Base-by-base conservation (phyloP, 2,113 vertebrate species). In the Salvelinus fontinalis region DNA sequence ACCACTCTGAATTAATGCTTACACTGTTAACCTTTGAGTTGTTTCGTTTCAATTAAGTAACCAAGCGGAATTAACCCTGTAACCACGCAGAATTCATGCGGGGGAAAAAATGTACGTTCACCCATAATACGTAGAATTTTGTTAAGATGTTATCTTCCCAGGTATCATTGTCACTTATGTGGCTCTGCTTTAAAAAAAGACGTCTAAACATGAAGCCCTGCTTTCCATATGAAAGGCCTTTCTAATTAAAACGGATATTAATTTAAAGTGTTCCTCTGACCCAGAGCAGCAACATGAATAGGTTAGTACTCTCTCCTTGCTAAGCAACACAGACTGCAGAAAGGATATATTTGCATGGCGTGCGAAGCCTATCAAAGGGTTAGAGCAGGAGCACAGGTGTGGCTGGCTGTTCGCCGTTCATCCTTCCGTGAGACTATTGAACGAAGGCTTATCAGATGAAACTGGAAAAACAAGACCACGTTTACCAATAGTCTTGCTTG, bases 171-270 rank as follows among this genome's bases (percentile, higher is more conserved):
- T 79, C 66, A 57, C n/a, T n/a, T n/a, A n/a, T n/a, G n/a, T n/a
- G n/a, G n/a, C n/a, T n/a, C n/a, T n/a, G n/a, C n/a, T n/a, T n/a
- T n/a, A n/a, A n/a, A n/a, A n/a, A n/a, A n/a, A n/a, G n/a, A n/a
- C 69, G 68, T 77, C 13, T 75, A 51, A 57, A 29, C 54, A 81
- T 70, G 79, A 81, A 39, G 44, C 34, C n/a, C 85, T 90, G 79
- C 69, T 94, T 93, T 92, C 69, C 92, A 94, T 92, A 90, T 93
- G 91, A 94, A 94, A 93, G 89, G 81, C 54, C 64, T 73, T 80
- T 92, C 6, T 6, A 71, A 39, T 39, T 39, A 9, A 9, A 39
- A 39, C 39, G 9, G 64, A 82, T 82, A 83, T 92, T 89, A 66
- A 82, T 88, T 68, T 86, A 83, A 90, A 93, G 94, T 91, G 87